phyloP scores from a whole-genome alignment of 2,888 invertebrate genomes.

The Minunthozetes semirufus region DNA sequence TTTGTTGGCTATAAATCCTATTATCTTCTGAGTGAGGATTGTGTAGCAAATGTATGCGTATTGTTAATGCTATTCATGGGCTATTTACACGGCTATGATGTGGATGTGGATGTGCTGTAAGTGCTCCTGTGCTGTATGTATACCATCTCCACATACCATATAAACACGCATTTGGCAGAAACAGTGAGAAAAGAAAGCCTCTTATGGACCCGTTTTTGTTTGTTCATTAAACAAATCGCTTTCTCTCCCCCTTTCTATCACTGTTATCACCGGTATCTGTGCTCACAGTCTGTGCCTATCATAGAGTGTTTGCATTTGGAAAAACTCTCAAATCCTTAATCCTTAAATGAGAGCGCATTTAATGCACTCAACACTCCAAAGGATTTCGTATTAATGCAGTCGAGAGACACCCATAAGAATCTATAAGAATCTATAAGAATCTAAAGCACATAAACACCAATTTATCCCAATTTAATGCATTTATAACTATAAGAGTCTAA shows the following conservation, averaged over 20 bases:
- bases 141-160: background rate
- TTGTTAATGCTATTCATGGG: slow-evolving; percentile 32
- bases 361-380: slow-evolving; percentile 31
- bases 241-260: slow-evolving; percentile 1
- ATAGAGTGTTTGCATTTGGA: slow-evolving; percentile 27
- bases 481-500: too few species aligned
- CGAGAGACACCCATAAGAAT: background rate
- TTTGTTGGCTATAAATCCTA: slow-evolving; percentile 33
- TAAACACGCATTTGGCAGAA: slow-evolving; percentile 27
- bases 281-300: background rate
- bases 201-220: slow-evolving; percentile 29
- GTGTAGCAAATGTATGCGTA: slow-evolving; percentile 22
- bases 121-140: background rate
- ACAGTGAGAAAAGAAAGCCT: slow-evolving; percentile 29
- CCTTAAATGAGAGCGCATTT: slow-evolving; percentile 27
- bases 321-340: slow-evolving; percentile 29
- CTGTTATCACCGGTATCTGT: slow-evolving; percentile 7
- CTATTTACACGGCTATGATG: slow-evolving; percentile 20
- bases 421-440: background rate
- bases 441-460: background rate
- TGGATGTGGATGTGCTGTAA: background rate
- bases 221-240: slow-evolving; percentile 33
- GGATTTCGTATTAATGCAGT: slow-evolving; percentile 25
- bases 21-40: slow-evolving; percentile 33
- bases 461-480: slow-evolving; percentile 24